Evolutionary conservation across 2,113 vertebrate genomes (phyloP).

Genomic region (zebrafish (Danio rerio)): GRCz12tu NC_133182.1:7440501-7441000

Average conservation of each 20-base stretch:
- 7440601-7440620: constrained; percentile 97
- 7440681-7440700: constrained; percentile 89
- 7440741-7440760: constrained; percentile 95
- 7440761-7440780: constrained; percentile 99
- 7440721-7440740: constrained; percentile 97
- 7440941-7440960: too few relatives aligned
- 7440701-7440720: constrained; percentile 87
- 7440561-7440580: constrained; percentile 96
- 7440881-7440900: too few relatives aligned
- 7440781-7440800: constrained; percentile 99
- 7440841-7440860: too few relatives aligned
- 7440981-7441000: too few relatives aligned
- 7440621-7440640: constrained; percentile 94
- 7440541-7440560: constrained; percentile 94
- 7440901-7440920: too few relatives aligned
- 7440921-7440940: too few relatives aligned
- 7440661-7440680: constrained; percentile 92
- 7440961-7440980: too few relatives aligned
- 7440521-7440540: constrained; percentile 93
- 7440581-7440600: constrained; percentile 98
- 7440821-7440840: too few relatives aligned
- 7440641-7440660: constrained; percentile 95
- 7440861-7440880: too few relatives aligned
- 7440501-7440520: constrained; percentile 96
- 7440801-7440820: constrained; percentile 67